Evolutionary conservation across 2,888 invertebrate genomes (phyloP).

Genomic region (Peribatodes rhomboidaria): DNA sequence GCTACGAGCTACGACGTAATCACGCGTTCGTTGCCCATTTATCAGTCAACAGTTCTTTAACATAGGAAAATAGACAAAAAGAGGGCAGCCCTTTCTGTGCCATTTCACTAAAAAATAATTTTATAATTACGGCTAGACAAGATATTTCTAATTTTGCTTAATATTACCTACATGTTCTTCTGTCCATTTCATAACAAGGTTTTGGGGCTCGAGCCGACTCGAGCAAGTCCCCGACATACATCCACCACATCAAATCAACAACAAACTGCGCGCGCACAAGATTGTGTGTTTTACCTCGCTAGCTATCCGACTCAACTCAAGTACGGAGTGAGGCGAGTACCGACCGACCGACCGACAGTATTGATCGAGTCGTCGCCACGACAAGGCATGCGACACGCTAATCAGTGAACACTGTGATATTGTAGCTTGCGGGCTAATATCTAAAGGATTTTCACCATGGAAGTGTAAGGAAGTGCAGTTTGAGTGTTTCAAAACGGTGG

Average conservation of each 20-base stretch:
- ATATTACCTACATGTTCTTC: too few species aligned
- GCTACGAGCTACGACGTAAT: too few species aligned
- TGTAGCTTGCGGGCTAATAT: conserved; percentile 3
- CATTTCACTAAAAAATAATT: too few species aligned
- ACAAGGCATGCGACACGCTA: conserved; percentile 71
- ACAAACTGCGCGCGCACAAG: conserved; percentile 80
- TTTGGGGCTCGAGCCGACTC: background rate
- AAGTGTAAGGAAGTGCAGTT: conserved; percentile 56
- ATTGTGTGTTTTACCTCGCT: conserved; percentile 49
- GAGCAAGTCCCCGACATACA: conserved; percentile 58
- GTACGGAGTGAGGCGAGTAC: too few species aligned
- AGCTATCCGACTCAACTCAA: conserved; percentile 67
- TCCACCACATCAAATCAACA: conserved; percentile 79
- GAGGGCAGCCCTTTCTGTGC: too few species aligned
- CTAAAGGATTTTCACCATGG: conserved; percentile 53
- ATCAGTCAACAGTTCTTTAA: too few species aligned
- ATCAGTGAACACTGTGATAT: conserved; percentile 58
- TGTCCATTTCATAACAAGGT: conserved; percentile 19
- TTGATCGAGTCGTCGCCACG: conserved; percentile 81
- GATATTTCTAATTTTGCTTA: too few species aligned
- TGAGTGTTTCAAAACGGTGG: conserved; percentile 54
- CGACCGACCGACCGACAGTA: conserved; percentile 63
- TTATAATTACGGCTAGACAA: too few species aligned
- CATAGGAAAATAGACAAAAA: too few species aligned
- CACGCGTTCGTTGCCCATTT: too few species aligned